Base-by-base conservation (phyloP, 92 coral and sea anemone species). In the Zoanthus sansibaricus region DNA sequence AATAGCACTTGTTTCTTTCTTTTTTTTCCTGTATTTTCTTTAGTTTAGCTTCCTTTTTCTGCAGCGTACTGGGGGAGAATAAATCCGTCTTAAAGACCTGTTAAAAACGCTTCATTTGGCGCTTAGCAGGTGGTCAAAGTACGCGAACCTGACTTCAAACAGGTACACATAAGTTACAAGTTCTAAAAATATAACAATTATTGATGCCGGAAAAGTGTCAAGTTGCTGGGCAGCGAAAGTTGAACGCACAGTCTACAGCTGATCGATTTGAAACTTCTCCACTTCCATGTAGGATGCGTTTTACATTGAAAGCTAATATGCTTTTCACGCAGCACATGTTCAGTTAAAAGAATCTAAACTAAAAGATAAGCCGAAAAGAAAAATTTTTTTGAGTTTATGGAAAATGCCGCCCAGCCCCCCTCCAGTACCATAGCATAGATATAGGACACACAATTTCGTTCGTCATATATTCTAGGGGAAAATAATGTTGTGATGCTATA, bases 211-310 rank as follows among this genome's bases (percentile, higher is more conserved):
- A 51, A 77, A 77, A 77, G 69, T 44, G 30, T 49, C 69, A 49
- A 45, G 69, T 15, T 77, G 69, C 69, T 51, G 69, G 83, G 83
- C 69, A 49, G 52, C 25, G 61, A 77, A 77, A 77, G 83, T 77
- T 77, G 83, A 77, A 77, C 83, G 69, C 67, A 21, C 83, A 77
- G 83, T 21, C 83, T 77, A 77, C 83, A 52, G 31, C 66, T 58
- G 66, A 58, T 16, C 21, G 66, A 58, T 2, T 2, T 58, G 66
- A 6, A 75, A 75, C 44, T 75, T 58, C 2, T 75, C 13, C 11
- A 75, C 79, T 75, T 75, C 42, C 13, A 75, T 75, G 79, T 75
- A 37, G 16, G 79, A 75, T 75, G 56, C 79, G 59, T 75, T 75
- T 75, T 75, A 75, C 9, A 75, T 75, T 75, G 58, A 75, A 75